Base-by-base conservation (phyloP, 2,797 vertebrate genomes). In the Coregonus suidteri region DNA sequence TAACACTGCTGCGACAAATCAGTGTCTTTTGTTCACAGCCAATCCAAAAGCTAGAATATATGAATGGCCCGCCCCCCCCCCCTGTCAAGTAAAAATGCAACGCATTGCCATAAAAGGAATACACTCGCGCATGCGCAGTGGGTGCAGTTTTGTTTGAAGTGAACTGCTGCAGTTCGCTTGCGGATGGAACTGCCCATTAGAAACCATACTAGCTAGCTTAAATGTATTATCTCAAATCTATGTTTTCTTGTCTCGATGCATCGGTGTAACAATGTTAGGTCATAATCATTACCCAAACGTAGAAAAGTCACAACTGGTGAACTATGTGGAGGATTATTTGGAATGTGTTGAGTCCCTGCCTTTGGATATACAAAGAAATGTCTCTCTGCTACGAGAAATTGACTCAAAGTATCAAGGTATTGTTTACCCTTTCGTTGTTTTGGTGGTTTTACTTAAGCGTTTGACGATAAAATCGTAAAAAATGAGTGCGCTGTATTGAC, bases 301-400 rank as follows among this genome's bases (percentile, higher is more conserved):
- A 83, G 97, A 97, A 84, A 96, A 95, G 90, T 94, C 95, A 87
- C 96, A 97, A 93, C 93, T 98, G 76, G 94, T 96, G 82, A 95
- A 94, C 89, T 98, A 98, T 88, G 97, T 99, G 95, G 96, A 98
- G 92, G 97, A 98, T 93, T 98, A 99, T 88, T 93, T 99, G 92
- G 97, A 98, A 93, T 98, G 97, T 87, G 97, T 98, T 83, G 97
- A 99, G 94, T 96, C 97, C 53, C 90, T 99, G 89, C 97, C 97
- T 84, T 89, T 97, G 95, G 97, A 99, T 90, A 97, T 99, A 92
- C 97, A 99, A 94, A 95, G 97, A 94, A 97, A 96, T 93, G 97
- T 98, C 85, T 96, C 97, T 5, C 87, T 96, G 88, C 94, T 99
- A 71, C 92, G 97, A 31, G 97, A 98, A 91, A 97, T 99, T 86